Base-by-base conservation (phyloP, 2,888 invertebrate species). In the Cerastis leucographa region DNA sequence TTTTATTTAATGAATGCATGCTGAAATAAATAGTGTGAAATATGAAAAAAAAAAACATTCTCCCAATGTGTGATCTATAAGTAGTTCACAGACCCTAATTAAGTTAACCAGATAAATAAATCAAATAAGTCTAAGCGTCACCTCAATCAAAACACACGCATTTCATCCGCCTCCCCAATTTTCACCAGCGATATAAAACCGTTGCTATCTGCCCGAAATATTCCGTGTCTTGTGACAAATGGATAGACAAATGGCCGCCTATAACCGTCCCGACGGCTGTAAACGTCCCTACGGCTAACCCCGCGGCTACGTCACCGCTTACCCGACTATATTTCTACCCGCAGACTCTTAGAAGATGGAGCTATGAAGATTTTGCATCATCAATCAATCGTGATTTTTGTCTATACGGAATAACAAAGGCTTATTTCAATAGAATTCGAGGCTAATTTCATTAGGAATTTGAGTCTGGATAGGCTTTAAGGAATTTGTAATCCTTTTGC, bases 181-280 rank as follows among this genome's bases (percentile, higher is more conserved):
- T 35, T 62, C n/a, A 46, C 3, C 19, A 67, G 44, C 67, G 51
- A 71, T 69, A 84, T 84, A 76, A 76, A 74, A 56, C 71, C n/a
- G 46, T 67, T 17, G 46, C 73, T 74, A 77, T 81, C 83, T 70
- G 25, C 49, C 65, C 71, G 12, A 84, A 81, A 78, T 78, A 84
- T 84, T 67, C 71, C 71, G 81, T 84, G 81, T 77, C 73, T 70
- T 59, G 74, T 72, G 74, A 84, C 74, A 81, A 81, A 84, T 84
- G 78, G 72, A 51, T 67, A 74, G 85, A 84, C 81, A 84, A 84
- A 84, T 84, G 81, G 78, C 44, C 22, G 74, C 74, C 82, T 71
- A 73, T 85, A 78, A 75, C 85, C 74, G 62, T 75, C 81, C 22
- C 71, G 71, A 74, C 78, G 81, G 70, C 81, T 78, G 81, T 84